Evolutionary conservation across 2,797 vertebrate genomes (phyloP).

Genomic region (Acanthopagrus latus): DNA sequence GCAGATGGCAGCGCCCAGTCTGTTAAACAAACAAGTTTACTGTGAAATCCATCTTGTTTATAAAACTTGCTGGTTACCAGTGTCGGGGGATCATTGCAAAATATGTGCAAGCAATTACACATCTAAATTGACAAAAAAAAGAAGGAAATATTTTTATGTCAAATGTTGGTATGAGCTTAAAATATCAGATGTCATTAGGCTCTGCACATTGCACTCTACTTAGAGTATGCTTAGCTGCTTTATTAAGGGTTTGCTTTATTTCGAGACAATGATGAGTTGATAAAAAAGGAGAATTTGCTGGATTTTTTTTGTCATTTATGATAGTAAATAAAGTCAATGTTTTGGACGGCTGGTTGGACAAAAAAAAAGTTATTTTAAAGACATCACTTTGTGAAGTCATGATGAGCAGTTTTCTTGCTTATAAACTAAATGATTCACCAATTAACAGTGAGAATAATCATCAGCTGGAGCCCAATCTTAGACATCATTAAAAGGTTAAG

Average conservation of each 20-base stretch:
- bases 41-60: slow-evolving; percentile 16
- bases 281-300: too few relatives aligned
- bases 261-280: not conserved
- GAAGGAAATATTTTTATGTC: not conserved
- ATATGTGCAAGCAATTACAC: not conserved
- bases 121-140: too few relatives aligned
- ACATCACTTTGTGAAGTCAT: too few relatives aligned
- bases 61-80: slow-evolving; percentile 1
- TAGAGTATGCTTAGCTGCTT: not conserved
- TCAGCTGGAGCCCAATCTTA: too few relatives aligned
- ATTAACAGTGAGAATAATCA: too few relatives aligned
- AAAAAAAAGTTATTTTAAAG: too few relatives aligned
- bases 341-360: too few relatives aligned
- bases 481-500: not conserved
- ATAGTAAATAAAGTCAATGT: too few relatives aligned
- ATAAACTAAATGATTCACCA: too few relatives aligned
- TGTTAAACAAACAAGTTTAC: slow-evolving; percentile 32
- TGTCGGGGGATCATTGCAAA: not conserved
- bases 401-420: too few relatives aligned
- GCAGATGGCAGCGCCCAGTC: slow-evolving; percentile 42
- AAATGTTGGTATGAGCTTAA: not conserved
- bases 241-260: not conserved
- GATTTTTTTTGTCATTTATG: too few relatives aligned
- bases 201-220: not conserved
- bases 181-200: not conserved